Conservation (phyloP, 2,113 vertebrate genomes). For the Corythornis cristatus region DNA sequence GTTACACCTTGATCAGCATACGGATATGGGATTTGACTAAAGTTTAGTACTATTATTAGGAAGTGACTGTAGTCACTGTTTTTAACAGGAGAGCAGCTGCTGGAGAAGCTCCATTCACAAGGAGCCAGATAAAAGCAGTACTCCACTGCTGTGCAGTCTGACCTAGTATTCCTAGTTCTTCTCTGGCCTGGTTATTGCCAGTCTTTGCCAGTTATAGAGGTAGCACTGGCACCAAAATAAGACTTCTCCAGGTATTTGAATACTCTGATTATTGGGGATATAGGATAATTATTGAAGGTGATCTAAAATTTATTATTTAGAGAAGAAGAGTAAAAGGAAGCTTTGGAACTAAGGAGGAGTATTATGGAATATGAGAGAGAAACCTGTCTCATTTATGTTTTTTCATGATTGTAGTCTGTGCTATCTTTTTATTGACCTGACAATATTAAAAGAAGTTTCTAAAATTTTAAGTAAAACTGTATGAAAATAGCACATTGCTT, state of each 20-base stretch:
- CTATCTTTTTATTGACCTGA: not conserved
- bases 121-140: slow-evolving; percentile 18
- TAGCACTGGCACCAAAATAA: not conserved
- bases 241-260: not conserved
- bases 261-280: not conserved
- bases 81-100: slow-evolving; percentile 68
- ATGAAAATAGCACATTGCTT: not conserved
- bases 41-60: slow-evolving; percentile 70
- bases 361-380: not conserved
- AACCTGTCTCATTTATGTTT: not conserved
- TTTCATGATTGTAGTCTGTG: not conserved
- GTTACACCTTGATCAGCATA: slow-evolving; percentile 29
- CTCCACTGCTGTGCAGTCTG: not conserved
- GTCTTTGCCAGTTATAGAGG: not conserved
- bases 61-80: slow-evolving; percentile 50
- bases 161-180: not conserved
- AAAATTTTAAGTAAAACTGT: not conserved
- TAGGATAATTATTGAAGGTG: not conserved
- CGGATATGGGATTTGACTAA: slow-evolving; percentile 47
- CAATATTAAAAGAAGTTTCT: not conserved
- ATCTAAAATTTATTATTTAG: not conserved
- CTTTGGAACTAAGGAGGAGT: not conserved
- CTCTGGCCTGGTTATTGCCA: not conserved
- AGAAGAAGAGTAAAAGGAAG: not conserved
- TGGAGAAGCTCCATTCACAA: slow-evolving; percentile 47